phyloP scores from a whole-genome alignment of 2,113 vertebrate genomes.

The Myiozetetes cayanensis region DNA sequence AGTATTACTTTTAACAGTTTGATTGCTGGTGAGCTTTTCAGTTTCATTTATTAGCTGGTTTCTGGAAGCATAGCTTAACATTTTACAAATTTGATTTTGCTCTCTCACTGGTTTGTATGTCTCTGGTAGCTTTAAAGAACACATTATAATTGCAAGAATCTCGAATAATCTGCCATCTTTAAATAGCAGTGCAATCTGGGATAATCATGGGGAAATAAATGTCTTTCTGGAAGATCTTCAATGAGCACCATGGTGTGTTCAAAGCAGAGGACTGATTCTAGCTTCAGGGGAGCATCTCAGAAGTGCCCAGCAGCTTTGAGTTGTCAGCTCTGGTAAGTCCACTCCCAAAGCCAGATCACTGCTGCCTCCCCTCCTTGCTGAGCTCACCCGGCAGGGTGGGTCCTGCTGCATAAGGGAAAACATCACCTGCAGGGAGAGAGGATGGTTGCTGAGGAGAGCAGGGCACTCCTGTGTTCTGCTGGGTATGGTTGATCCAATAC shows the following conservation, averaged over 20 bases:
- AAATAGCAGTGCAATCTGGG: not conserved
- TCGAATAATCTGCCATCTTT: not conserved
- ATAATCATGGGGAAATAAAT: not conserved
- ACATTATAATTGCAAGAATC: not conserved
- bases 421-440: not conserved
- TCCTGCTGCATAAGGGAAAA: not conserved
- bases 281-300: not conserved
- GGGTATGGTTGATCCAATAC: not conserved
- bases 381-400: accelerated
- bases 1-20: not conserved
- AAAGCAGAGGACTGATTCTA: not conserved
- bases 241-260: not conserved
- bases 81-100: not conserved
- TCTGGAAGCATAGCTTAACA: not conserved
- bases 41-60: not conserved
- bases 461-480: not conserved
- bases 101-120: not conserved
- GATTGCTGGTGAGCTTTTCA: not conserved
- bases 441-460: not conserved
- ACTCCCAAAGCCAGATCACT: not conserved
- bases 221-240: not conserved
- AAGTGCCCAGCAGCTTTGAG: not conserved
- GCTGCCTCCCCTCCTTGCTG: not conserved
- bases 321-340: not conserved
- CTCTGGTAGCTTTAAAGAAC: not conserved